Evolutionary conservation across 2,888 invertebrate genomes (phyloP).

Genomic region (Oscheius onirici): DNA sequence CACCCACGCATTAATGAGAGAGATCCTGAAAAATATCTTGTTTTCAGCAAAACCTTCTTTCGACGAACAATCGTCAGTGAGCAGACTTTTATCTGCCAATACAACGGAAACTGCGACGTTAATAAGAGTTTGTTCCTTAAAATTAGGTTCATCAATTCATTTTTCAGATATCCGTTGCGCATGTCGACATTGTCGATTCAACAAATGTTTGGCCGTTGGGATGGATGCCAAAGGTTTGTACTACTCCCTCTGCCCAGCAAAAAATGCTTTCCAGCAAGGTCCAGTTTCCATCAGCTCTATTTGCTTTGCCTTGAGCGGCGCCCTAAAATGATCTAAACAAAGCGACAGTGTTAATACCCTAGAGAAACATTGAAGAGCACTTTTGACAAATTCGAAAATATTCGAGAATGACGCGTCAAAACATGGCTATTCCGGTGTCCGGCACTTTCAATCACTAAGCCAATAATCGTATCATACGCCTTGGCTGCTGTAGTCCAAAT

Average conservation of each 20-base stretch:
- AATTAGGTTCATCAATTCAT: background rate
- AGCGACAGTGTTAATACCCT: conserved; percentile 14
- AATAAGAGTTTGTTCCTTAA: conserved; percentile 64
- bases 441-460: too few species aligned
- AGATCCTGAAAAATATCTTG: background rate
- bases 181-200: conserved; percentile 69
- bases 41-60: conserved; percentile 70
- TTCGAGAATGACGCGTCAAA: conserved; percentile 8
- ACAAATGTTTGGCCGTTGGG: conserved; percentile 69
- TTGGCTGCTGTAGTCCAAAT: too few species aligned
- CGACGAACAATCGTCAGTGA: conserved; percentile 70
- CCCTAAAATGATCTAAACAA: conserved; percentile 16
- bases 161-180: conserved; percentile 67
- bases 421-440: background rate
- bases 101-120: conserved; percentile 70
- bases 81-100: conserved; percentile 71
- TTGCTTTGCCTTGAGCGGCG: conserved; percentile 19
- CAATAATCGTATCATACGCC: too few species aligned
- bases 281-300: background rate
- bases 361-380: conserved; percentile 7
- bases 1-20: background rate
- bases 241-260: background rate
- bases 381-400: background rate
- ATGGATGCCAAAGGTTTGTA: conserved; percentile 70
- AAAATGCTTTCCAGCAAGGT: background rate